Conservation (phyloP, 2,888 invertebrate genomes). For the Acrobasis consociella region DNA sequence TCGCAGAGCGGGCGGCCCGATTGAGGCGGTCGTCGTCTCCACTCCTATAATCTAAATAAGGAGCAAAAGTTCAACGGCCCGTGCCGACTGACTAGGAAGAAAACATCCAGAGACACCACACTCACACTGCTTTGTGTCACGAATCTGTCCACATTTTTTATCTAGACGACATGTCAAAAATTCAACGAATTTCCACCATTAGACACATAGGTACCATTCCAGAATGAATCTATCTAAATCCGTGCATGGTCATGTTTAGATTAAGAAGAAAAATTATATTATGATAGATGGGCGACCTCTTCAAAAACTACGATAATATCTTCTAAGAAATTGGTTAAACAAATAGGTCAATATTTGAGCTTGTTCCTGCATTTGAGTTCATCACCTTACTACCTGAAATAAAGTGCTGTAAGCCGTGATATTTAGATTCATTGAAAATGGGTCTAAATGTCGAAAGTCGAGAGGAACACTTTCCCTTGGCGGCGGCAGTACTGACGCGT, state of each 20-base stretch:
- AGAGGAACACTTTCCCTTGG: constrained; percentile 58
- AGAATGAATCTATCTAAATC: not conserved
- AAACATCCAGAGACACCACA: constrained; percentile 59
- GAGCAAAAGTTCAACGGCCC: constrained; percentile 80
- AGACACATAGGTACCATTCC: not conserved
- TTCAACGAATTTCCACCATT: not conserved
- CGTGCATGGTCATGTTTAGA: not conserved
- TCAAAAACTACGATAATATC: not conserved
- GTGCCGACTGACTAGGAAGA: constrained; percentile 63
- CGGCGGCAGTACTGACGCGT: constrained; percentile 51
- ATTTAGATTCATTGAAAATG: constrained; percentile 43
- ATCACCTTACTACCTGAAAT: constrained; percentile 45
- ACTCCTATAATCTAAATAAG: constrained; percentile 82
- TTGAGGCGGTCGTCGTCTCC: constrained; percentile 72
- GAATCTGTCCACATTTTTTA: constrained; percentile 32
- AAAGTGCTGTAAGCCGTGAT: constrained; percentile 29
- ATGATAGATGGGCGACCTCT: not conserved
- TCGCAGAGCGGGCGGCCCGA: constrained; percentile 64
- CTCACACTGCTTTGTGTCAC: constrained; percentile 42
- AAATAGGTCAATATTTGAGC: constrained; percentile 58
- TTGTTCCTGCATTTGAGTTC: constrained; percentile 40
- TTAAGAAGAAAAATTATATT: not conserved
- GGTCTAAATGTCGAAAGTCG: constrained; percentile 56
- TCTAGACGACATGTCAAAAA: constrained; percentile 8
- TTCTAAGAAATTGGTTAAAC: constrained; percentile 36